These are phyloP conservation scores for Tupaia chinensis DNA, from an alignment of 2,113 vertebrate genomes.

Conservation along the genomic window DNA sequence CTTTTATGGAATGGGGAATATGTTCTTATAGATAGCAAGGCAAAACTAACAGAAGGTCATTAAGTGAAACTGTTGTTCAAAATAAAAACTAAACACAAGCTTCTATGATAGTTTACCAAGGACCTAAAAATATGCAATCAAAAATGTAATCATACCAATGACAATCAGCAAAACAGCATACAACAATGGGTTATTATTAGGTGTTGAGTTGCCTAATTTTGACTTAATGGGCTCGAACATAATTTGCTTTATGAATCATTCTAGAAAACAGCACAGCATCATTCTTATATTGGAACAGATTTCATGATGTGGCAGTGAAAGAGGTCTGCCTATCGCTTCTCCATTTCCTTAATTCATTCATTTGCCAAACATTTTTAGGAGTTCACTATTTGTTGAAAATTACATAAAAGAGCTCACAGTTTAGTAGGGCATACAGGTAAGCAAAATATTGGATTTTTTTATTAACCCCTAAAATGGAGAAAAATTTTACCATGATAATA, in stretches of 20 bases:
- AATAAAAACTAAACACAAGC: background rate
- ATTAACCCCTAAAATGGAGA: background rate
- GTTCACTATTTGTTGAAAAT: background rate
- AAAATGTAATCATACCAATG: conserved; percentile 4
- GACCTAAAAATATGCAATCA: conserved; percentile 27
- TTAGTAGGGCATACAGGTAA: background rate
- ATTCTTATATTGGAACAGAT: background rate
- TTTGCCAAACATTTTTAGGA: conserved; percentile 19
- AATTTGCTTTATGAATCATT: conserved; percentile 24
- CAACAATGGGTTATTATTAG: background rate
- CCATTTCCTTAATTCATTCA: background rate
- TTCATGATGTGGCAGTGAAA: background rate
- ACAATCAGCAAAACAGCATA: background rate
- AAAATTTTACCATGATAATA: background rate
- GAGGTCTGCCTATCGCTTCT: background rate
- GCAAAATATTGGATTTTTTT: background rate
- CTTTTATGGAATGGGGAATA: background rate
- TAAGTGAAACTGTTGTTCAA: conserved; percentile 10
- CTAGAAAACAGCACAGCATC: background rate
- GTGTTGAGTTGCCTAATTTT: background rate
- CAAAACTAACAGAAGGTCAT: background rate
- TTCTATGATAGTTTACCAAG: conserved; percentile 29
- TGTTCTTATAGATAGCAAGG: background rate
- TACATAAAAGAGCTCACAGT: background rate
- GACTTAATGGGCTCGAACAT: background rate